Evolutionary conservation across 2,797 vertebrate species (phyloP).

Genomic region (Malurus splendens): DNA sequence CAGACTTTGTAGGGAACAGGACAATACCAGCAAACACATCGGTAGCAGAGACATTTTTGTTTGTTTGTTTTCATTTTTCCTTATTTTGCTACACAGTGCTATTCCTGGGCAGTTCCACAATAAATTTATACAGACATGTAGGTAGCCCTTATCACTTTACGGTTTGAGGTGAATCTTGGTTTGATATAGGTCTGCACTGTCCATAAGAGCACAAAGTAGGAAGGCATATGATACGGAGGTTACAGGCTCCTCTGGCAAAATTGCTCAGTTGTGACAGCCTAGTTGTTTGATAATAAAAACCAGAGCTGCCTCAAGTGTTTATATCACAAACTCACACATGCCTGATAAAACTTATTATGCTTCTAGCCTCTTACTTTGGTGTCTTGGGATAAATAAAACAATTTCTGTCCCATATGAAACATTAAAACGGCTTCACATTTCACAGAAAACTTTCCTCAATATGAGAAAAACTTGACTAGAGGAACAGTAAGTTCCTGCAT

Average conservation of each 20-base stretch:
- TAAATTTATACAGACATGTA: neutral
- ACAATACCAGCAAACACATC: neutral
- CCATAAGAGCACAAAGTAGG: neutral
- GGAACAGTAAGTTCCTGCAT: conserved; percentile 30
- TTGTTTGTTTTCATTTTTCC: neutral
- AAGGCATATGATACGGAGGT: neutral
- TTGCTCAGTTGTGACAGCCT: neutral
- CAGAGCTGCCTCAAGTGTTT: neutral
- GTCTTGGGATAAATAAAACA: neutral
- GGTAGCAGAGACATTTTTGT: neutral
- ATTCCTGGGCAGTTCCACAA: neutral
- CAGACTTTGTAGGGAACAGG: neutral
- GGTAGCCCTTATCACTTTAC: neutral
- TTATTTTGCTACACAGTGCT: neutral
- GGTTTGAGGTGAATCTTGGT: neutral
- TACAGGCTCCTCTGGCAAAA: neutral
- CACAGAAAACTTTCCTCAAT: conserved; percentile 9
- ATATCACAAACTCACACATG: neutral
- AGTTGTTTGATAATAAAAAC: neutral
- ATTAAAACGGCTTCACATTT: conserved; percentile 8
- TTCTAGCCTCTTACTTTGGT: neutral
- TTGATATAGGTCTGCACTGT: neutral
- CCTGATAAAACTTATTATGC: neutral
- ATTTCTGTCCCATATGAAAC: neutral
- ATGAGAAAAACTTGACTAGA: conserved; percentile 30